Evolutionary conservation across 2,888 invertebrate genomes (phyloP).

Genomic region (Lycophotia porphyrea): DNA sequence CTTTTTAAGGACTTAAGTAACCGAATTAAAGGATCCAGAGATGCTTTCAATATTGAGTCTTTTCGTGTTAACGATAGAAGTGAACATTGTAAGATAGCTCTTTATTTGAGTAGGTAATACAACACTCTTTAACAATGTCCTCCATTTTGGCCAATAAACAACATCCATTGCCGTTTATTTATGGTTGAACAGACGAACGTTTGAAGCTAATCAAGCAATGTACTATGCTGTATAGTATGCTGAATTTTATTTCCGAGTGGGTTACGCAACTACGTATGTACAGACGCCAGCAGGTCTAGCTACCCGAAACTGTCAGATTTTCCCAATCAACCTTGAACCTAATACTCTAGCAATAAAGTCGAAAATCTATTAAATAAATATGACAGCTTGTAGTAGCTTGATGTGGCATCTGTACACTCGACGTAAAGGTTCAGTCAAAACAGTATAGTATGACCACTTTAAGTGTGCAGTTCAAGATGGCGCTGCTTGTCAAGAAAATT

Average conservation of each 20-base stretch:
- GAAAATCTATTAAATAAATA: no score
- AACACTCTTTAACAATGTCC: not conserved
- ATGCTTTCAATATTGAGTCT: not conserved
- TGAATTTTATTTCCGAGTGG: not conserved
- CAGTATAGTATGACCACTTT: no score
- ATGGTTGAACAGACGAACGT: not conserved
- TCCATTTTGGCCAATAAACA: not conserved
- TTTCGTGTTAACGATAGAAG: not conserved
- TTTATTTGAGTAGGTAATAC: not conserved
- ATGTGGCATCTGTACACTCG: no score
- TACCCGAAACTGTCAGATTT: no score
- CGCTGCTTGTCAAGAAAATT: no score
- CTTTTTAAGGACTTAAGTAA: conserved; percentile 14
- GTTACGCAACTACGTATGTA: conserved; percentile 8
- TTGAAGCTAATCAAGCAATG: not conserved
- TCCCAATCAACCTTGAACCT: no score
- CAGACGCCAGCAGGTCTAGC: no score
- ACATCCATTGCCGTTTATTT: not conserved
- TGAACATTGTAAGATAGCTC: not conserved
- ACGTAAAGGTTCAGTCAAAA: not conserved
- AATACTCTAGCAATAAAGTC: no score
- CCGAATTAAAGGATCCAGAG: conserved; percentile 20
- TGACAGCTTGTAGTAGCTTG: no score
- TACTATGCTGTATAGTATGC: not conserved
- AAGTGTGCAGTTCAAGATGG: no score